Conservation (phyloP, 2,113 vertebrate species). For the Fulmarus glacialis region DNA sequence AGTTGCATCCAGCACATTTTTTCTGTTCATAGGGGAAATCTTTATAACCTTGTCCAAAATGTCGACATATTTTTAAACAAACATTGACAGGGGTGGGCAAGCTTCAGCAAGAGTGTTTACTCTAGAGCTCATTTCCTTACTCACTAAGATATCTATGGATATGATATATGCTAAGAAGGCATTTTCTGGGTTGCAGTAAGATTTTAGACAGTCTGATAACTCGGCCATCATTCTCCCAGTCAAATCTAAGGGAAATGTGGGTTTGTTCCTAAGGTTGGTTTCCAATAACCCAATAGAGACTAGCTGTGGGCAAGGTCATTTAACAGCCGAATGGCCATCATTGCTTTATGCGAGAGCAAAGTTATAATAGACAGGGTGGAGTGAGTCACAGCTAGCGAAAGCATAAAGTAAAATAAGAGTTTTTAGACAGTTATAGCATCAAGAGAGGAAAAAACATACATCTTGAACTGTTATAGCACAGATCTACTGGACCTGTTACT, state of each 20-base stretch:
- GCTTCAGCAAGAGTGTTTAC: conserved; percentile 19
- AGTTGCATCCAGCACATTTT: not conserved
- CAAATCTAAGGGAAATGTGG: not conserved
- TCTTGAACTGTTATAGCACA: not conserved
- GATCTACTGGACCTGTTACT: not conserved
- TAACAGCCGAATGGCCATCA: not conserved
- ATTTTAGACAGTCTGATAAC: not conserved
- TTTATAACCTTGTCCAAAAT: conserved; percentile 53
- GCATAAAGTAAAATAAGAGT: not conserved
- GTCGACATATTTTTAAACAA: conserved; percentile 49
- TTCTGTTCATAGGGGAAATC: not conserved
- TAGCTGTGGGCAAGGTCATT: conserved; percentile 56
- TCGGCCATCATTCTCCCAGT: not conserved
- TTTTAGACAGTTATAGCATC: not conserved
- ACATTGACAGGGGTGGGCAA: conserved; percentile 34
- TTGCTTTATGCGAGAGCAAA: not conserved
- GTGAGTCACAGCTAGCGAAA: not conserved
- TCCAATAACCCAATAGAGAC: conserved; percentile 2
- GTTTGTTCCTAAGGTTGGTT: not conserved
- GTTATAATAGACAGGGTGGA: not conserved
- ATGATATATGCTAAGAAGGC: conserved; percentile 31
- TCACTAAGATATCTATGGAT: not conserved
- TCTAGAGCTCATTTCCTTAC: conserved; percentile 10
- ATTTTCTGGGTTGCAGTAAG: not conserved
- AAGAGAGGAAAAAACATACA: not conserved